Percentiles rank a stretch among this genome's conserved stretches.
Evolutionary conservation across 1,140 invertebrate genomes (phyloP).

Genomic region (Leptinotarsa undecemlineata): DNA sequence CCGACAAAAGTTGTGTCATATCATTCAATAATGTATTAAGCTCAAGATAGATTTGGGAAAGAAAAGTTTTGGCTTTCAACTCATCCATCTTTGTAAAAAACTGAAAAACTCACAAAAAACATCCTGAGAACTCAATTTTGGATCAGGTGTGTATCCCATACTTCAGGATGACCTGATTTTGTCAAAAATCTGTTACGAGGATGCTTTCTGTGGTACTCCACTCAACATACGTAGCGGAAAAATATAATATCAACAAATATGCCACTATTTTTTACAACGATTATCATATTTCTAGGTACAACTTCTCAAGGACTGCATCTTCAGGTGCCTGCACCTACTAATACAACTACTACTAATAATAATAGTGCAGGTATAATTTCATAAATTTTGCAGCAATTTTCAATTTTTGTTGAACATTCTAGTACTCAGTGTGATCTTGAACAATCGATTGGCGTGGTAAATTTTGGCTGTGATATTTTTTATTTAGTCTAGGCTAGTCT

Average conservation of each 20-base stretch:
- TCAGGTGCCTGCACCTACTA: conserved; percentile 42
- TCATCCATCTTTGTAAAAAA: no score
- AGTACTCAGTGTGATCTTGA: conserved; percentile 16
- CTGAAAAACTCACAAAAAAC: no score
- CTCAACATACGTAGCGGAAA: no score
- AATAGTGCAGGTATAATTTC: conserved; percentile 34
- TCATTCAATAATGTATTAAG: no score
- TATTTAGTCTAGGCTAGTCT: conserved; percentile 19
- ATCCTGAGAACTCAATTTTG: no score
- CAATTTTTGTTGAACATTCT: conserved; percentile 20
- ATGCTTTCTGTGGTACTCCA: no score
- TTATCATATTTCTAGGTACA: conserved; percentile 19
- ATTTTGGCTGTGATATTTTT: conserved; percentile 31
- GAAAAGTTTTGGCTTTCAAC: no score
- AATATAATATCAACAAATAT: background rate
- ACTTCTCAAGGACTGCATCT: conserved; percentile 40
- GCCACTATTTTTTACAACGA: background rate
- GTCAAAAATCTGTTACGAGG: no score
- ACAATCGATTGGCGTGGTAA: conserved; percentile 21
- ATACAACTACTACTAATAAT: conserved; percentile 32
- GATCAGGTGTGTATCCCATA: no score
- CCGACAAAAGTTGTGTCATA: no score
- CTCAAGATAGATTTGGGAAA: no score
- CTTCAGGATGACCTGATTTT: no score
- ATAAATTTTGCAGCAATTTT: conserved; percentile 22